phyloP scores from a whole-genome alignment of 2,888 invertebrate species.

The Drosophila cognata region DNA sequence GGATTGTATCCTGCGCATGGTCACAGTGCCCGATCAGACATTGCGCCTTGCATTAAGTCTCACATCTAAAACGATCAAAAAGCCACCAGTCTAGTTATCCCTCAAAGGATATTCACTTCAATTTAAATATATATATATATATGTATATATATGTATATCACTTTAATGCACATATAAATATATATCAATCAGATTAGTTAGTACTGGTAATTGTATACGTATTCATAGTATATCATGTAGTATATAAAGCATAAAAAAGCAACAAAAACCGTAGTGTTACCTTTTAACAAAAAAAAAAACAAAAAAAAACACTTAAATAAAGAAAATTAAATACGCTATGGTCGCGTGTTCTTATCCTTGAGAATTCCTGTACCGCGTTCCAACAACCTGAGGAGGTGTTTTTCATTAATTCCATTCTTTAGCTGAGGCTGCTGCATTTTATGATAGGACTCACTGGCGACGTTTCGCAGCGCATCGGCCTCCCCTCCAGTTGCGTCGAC shows the following conservation, averaged over 20 bases:
- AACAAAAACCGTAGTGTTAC: not conserved
- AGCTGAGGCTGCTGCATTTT: conserved; percentile 15
- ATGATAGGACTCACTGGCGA: conserved; percentile 84
- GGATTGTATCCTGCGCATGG: conserved; percentile 87
- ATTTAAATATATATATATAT: not conserved
- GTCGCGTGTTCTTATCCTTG: conserved; percentile 28
- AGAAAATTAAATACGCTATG: not conserved
- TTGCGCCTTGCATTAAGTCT: conserved; percentile 65
- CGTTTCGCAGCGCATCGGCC: conserved; percentile 83
- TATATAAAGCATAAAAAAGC: conserved; percentile 16
- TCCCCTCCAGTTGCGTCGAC: conserved; percentile 87
- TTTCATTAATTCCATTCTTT: conserved; percentile 7
- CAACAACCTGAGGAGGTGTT: conserved; percentile 33
- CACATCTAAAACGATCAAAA: not conserved
- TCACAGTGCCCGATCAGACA: conserved; percentile 86
- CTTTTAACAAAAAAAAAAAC: conserved; percentile 16
- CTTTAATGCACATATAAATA: not conserved
- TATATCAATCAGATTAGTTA: not conserved
- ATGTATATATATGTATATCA: not conserved
- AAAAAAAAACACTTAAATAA: conserved; percentile 7
- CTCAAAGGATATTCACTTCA: not conserved
- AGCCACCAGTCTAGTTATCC: conserved; percentile 16
- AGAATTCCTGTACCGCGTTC: conserved; percentile 44
- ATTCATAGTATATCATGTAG: conserved; percentile 23
- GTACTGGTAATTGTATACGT: conserved; percentile 7